Evolutionary conservation across 2,113 vertebrate genomes (phyloP).

Genomic region (Taxidea taxus): DNA sequence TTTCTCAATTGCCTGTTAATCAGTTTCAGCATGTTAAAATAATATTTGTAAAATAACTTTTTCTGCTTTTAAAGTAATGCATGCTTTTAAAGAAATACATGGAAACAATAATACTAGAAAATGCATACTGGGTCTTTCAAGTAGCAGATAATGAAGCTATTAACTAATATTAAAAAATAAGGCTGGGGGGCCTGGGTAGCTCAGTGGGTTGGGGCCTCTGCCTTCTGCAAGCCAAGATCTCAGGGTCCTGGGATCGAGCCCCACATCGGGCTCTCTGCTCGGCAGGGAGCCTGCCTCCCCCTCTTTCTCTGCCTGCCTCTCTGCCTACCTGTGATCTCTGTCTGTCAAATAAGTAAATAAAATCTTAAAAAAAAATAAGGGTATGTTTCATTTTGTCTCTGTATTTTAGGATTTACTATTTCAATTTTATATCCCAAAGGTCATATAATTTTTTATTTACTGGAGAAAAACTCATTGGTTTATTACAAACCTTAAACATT

Average conservation of each 20-base stretch:
- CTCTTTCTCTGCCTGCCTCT: no score
- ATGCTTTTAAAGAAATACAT: background rate
- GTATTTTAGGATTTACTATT: background rate
- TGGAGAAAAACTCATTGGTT: background rate
- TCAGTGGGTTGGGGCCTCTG: no score
- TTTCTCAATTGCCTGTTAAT: background rate
- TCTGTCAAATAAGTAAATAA: no score
- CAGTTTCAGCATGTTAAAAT: background rate
- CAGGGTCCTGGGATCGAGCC: no score
- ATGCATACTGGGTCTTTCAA: background rate
- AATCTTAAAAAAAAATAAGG: background rate
- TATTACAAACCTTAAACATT: background rate
- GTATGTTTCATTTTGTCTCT: background rate
- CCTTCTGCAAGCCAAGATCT: no score
- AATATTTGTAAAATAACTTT: background rate
- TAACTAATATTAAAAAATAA: background rate
- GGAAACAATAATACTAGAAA: background rate
- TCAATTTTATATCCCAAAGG: background rate
- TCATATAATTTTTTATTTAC: background rate
- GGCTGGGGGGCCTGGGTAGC: no score
- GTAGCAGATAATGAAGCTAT: background rate
- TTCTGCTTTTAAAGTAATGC: background rate
- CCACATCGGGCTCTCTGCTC: no score
- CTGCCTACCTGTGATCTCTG: no score
- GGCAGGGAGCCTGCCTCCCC: no score